These are phyloP conservation scores for Phengaris arion DNA, from an alignment of 2,888 invertebrate genomes.

Conservation along the genomic window DNA sequence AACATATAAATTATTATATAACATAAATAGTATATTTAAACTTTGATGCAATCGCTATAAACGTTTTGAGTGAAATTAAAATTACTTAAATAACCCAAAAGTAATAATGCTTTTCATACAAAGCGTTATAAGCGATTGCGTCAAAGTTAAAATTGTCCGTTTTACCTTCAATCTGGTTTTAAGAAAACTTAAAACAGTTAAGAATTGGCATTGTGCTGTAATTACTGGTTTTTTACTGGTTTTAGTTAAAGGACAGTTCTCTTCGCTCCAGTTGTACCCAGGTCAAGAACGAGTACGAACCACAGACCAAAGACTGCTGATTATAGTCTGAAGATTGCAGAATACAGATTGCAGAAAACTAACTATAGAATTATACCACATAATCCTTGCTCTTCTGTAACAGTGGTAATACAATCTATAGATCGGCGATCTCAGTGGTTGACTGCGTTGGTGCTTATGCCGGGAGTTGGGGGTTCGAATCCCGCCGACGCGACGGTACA, in stretches of 20 bases:
- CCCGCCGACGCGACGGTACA: no score
- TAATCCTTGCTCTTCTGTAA: no score
- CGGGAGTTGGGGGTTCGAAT: no score
- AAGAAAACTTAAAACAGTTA: neutral
- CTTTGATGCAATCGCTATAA: no score
- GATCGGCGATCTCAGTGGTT: no score
- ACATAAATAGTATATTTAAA: neutral
- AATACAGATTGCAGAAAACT: neutral
- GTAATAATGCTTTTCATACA: neutral
- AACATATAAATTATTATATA: neutral
- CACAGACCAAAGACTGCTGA: neutral
- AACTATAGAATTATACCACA: neutral
- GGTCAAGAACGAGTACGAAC: neutral
- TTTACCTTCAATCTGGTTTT: slow-evolving; percentile 11
- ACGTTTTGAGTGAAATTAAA: no score
- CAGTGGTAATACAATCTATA: no score
- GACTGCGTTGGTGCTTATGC: no score
- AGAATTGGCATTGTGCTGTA: neutral
- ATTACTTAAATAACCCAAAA: neutral
- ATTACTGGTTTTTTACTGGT: slow-evolving; percentile 1
- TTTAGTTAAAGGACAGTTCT: slow-evolving; percentile 6
- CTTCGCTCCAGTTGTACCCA: neutral
- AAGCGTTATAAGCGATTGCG: neutral
- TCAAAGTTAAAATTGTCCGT: neutral
- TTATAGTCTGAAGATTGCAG: neutral